These are phyloP conservation scores for Anisognathus igniventris DNA, from an alignment of 2,797 vertebrate genomes.

Conservation along the genomic window DNA sequence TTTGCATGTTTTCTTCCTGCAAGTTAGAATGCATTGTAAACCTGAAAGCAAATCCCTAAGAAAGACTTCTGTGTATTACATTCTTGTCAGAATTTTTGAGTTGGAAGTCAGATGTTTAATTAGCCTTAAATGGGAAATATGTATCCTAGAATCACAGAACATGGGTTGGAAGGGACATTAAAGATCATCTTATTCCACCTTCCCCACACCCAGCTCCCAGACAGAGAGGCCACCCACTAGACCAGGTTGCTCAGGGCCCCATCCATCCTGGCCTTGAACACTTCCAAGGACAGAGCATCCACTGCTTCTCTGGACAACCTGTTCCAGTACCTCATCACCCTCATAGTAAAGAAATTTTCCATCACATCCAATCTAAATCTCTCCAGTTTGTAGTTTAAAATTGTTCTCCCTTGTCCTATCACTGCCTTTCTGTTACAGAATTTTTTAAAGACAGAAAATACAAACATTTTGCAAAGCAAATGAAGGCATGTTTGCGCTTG, in stretches of 20 bases:
- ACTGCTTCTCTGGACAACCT: not conserved
- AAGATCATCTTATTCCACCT: not conserved
- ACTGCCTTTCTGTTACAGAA: not conserved
- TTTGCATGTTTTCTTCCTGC: not conserved
- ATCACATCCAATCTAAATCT: not conserved
- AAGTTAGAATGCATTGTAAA: not conserved
- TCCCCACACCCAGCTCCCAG: accelerated
- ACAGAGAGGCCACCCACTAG: not conserved
- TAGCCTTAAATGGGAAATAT: not conserved
- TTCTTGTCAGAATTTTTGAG: not conserved
- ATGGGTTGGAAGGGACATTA: not conserved
- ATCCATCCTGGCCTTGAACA: not conserved
- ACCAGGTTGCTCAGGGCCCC: no score
- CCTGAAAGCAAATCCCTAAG: not conserved
- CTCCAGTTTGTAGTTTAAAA: not conserved
- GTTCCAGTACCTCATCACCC: not conserved
- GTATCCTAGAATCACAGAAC: not conserved
- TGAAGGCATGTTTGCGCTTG: accelerated
- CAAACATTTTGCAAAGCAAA: not conserved
- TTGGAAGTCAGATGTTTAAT: not conserved
- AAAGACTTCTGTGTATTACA: not conserved
- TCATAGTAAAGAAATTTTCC: not conserved
- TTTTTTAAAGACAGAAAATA: not conserved
- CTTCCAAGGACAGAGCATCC: not conserved
- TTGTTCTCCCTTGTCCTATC: not conserved